A percentile compares a stretch with the other conserved stretches of the same genome.
These are phyloP conservation scores for Uropsilus gracilis DNA, from an alignment of 2,113 vertebrate species.

Conservation along the genomic window DNA sequence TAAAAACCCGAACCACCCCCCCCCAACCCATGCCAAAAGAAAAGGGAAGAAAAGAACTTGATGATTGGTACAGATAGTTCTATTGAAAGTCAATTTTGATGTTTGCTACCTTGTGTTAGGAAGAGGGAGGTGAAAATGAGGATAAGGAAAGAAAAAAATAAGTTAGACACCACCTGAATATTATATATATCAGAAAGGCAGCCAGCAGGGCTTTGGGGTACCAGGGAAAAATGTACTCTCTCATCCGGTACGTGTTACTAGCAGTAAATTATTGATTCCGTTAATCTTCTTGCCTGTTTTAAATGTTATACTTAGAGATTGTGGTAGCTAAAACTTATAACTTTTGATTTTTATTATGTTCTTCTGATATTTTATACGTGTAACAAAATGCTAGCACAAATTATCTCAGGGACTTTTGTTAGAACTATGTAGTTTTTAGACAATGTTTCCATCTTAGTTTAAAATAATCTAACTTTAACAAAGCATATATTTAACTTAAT, in stretches of 20 bases:
- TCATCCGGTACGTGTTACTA: neutral
- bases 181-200: neutral
- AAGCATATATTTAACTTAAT: neutral
- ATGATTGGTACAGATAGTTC: constrained; percentile 74
- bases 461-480: constrained; percentile 6
- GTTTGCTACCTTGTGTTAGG: neutral
- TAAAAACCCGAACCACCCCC: constrained; percentile 60
- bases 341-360: neutral
- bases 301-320: neutral
- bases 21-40: accelerated
- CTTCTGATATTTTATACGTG: neutral
- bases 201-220: neutral
- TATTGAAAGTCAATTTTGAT: constrained; percentile 64
- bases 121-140: neutral
- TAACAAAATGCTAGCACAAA: neutral
- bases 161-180: neutral
- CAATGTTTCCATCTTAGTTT: neutral
- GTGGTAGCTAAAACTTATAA: neutral
- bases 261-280: neutral
- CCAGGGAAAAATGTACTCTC: neutral
- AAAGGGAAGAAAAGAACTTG: constrained; percentile 56
- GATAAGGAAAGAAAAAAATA: neutral
- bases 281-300: constrained; percentile 19
- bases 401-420: neutral
- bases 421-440: neutral